Evolutionary conservation across 2,113 vertebrate genomes (phyloP), one percentile per base, ranked within the genome.

Genomic region (Tautogolabrus adspersus): DNA sequence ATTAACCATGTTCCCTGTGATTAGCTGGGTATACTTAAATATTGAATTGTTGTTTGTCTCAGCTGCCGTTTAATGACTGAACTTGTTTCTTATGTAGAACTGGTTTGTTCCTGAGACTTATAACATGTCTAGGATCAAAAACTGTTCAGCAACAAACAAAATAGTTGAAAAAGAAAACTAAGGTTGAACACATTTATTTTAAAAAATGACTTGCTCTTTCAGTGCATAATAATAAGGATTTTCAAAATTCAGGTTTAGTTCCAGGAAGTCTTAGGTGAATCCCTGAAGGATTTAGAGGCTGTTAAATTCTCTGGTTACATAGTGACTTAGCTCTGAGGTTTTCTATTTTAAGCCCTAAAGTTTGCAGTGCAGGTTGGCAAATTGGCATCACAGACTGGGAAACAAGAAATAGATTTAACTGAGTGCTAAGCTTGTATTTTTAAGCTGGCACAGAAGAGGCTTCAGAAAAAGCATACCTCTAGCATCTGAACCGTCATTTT

Each of bases 281-380:
- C 79, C 63, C 62, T 77, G 37, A 9, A 59, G 78, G 81, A 70
- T 78, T 88, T 64, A 78, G 58, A 74, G 61, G 61, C 78, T 60
- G 15, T 52, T 37, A 72, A 82, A 75, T 23, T 77, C 73, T 42
- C 16, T 56, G 62, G 40, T 84, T 75, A 22, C 55, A 77, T 34
- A 63, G 40, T 73, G 80, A 61, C 54, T 84, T 67, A 15, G 40
- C 73, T 87, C 79, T 74, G 54, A 78, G 75, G 75, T 82, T 88
- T 82, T 72, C 52, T 62, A 68, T 79, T 59, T 66, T 86, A 88
- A 88, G 79, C 79, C 49, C 44, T 56, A 57, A 73, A 82, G 71
- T 80, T 86, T 77, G 81, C 55, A 65, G 13, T 37, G 67, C 76
- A 82, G 67, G 49, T 77, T 30, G 38, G 66, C 47, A 47, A 72